Conservation (phyloP, 2,113 vertebrate genomes). For the Platysternon megacephalum region DNA sequence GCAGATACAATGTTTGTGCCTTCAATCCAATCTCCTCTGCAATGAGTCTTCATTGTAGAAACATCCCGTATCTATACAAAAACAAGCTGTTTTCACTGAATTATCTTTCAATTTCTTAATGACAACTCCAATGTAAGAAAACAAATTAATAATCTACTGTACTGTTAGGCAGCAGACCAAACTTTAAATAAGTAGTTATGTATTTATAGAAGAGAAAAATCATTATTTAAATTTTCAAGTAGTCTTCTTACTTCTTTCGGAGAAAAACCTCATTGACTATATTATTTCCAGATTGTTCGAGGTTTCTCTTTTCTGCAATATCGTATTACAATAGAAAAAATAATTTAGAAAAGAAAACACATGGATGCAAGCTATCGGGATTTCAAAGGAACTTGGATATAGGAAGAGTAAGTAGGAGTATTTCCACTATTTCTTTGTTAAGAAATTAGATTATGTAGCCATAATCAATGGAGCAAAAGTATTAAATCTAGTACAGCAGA, state of each 20-base stretch:
- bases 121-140: not conserved
- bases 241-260: not conserved
- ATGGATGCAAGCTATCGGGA: not conserved
- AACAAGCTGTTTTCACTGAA: not conserved
- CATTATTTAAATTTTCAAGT: not conserved
- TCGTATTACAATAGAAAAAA: not conserved
- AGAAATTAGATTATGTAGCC: not conserved
- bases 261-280: not conserved
- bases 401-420: not conserved
- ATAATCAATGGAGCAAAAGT: not conserved
- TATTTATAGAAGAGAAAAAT: not conserved
- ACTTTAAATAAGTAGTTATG: not conserved
- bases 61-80: not conserved
- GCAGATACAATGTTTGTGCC: not conserved
- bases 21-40: not conserved
- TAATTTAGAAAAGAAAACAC: not conserved
- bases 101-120: not conserved
- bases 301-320: no score
- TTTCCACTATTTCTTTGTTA: not conserved
- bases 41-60: not conserved
- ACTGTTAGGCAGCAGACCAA: not conserved
- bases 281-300: no score
- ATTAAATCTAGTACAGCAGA: not conserved
- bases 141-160: not conserved
- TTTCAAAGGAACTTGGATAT: not conserved